Evolutionary conservation across 2,113 vertebrate genomes (phyloP).

Genomic region (Heterotilapia buettikoferi): DNA sequence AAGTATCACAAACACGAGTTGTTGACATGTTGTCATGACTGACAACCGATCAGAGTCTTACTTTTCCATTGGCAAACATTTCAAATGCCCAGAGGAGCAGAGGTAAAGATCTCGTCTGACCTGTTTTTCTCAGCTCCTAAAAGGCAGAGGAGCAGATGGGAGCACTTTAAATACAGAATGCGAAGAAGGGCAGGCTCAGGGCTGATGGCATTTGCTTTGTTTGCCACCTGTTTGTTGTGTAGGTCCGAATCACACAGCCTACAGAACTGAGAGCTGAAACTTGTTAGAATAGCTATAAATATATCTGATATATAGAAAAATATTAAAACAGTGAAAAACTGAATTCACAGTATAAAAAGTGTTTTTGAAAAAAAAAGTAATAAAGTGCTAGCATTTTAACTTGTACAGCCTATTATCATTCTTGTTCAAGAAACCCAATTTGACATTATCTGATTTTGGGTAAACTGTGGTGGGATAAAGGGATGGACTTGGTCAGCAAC

Average conservation of each 20-base stretch:
- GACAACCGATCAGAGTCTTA: not conserved
- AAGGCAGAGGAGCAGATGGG: conserved; percentile 17
- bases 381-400: not conserved
- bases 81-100: not conserved
- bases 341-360: not conserved
- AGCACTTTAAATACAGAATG: conserved; percentile 2
- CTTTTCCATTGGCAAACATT: not conserved
- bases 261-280: not conserved
- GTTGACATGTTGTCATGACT: not conserved
- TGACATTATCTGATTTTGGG: not conserved
- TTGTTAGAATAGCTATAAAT: not conserved
- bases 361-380: not conserved
- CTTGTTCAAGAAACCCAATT: not conserved
- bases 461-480: not conserved
- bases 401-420: not conserved
- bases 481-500: not conserved
- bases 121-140: not conserved
- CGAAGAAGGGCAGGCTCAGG: not conserved
- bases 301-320: not conserved
- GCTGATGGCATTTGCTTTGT: conserved; percentile 29
- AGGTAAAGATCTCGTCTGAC: conserved; percentile 5
- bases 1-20: not conserved
- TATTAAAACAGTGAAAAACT: not conserved
- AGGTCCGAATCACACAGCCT: not conserved
- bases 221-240: conserved; percentile 26